phyloP scores from a whole-genome alignment of 1,140 invertebrate species.

The Hesperophylax magnus region DNA sequence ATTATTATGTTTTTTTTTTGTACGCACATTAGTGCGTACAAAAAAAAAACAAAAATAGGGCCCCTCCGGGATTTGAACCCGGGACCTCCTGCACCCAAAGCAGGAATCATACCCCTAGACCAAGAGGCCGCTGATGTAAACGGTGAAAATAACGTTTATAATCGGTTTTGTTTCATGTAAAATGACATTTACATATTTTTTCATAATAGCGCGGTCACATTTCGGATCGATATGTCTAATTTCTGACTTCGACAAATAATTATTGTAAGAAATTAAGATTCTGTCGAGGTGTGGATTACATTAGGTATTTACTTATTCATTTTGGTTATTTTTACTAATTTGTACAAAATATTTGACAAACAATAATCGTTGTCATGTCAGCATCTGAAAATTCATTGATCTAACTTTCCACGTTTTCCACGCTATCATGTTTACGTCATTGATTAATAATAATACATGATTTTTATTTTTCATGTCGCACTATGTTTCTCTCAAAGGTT shows the following conservation, averaged over 20 bases:
- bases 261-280: too few species aligned
- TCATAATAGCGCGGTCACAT: too few species aligned
- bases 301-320: too few species aligned
- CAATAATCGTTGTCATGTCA: slow-evolving; percentile 11
- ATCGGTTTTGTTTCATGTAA: not conserved
- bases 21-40: not conserved
- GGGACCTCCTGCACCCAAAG: slow-evolving; percentile 78
- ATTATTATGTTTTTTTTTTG: too few species aligned
- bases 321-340: too few species aligned
- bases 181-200: too few species aligned
- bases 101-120: slow-evolving; percentile 75
- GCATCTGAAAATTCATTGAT: slow-evolving; percentile 5
- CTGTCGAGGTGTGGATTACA: too few species aligned
- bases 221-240: not conserved
- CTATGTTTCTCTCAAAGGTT: too few species aligned
- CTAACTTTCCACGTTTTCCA: not conserved
- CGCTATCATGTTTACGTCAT: not conserved
- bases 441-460: not conserved
- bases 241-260: not conserved
- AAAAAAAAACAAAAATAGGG: slow-evolving; percentile 64
- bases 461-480: too few species aligned
- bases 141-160: not conserved
- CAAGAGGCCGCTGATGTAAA: slow-evolving; percentile 69
- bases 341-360: too few species aligned
- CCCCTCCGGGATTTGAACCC: slow-evolving; percentile 79